Conservation (phyloP, 2,113 vertebrate species). For the Macrotis lagotis region DNA sequence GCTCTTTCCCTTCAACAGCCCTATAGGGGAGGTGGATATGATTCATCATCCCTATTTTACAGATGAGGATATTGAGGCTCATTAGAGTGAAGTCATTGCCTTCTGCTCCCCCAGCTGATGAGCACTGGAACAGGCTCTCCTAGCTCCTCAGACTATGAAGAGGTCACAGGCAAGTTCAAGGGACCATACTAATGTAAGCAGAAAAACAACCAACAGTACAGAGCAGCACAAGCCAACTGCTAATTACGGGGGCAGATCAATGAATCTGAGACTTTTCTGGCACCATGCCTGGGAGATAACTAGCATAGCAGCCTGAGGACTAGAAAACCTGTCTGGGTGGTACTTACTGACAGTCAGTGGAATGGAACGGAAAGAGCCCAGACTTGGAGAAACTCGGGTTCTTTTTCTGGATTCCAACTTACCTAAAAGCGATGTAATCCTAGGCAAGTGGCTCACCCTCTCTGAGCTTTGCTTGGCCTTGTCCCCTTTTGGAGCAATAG, state of each 20-base stretch:
- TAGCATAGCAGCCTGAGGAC: neutral
- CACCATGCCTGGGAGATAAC: neutral
- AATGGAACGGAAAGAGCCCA: neutral
- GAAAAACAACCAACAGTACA: neutral
- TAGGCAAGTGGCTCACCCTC: neutral
- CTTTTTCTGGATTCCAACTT: neutral
- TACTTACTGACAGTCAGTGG: neutral
- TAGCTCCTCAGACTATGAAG: neutral
- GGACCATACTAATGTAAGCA: neutral
- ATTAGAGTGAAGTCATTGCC: neutral
- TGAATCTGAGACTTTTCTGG: neutral
- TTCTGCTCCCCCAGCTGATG: neutral
- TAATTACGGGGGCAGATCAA: neutral
- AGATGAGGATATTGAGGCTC: neutral
- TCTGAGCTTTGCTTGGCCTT: neutral
- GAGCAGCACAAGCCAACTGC: neutral
- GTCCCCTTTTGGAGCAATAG: neutral
- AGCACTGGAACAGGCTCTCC: neutral
- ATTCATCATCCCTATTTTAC: neutral
- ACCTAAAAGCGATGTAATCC: neutral
- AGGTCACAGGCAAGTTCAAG: neutral
- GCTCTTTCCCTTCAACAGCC: neutral
- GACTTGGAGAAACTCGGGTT: neutral
- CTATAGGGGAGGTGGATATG: neutral
- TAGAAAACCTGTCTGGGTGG: neutral